Conservation (phyloP, 2,113 vertebrate species). For the Muscicapa adusta region DNA sequence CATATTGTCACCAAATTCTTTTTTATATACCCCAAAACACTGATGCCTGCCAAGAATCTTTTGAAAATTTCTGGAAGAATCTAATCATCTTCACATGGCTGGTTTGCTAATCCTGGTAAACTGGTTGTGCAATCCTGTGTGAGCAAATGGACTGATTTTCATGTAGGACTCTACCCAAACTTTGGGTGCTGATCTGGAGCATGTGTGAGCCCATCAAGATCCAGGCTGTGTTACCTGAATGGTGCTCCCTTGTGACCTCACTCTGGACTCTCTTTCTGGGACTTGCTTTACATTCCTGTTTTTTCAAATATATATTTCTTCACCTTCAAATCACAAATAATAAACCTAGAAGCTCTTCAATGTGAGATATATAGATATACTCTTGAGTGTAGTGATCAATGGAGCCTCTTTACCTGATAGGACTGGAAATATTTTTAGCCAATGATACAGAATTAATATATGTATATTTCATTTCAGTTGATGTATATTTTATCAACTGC, state of each 20-base stretch:
- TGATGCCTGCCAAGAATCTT: conserved; percentile 2
- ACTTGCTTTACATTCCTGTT: background rate
- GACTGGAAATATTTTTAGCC: background rate
- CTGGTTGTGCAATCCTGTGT: background rate
- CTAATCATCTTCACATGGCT: background rate
- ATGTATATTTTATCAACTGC: background rate
- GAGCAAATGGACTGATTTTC: background rate
- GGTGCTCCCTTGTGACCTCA: background rate
- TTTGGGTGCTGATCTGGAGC: background rate
- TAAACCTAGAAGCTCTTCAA: background rate
- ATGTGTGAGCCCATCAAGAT: background rate
- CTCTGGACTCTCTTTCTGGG: background rate
- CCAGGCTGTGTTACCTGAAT: background rate
- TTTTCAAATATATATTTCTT: background rate
- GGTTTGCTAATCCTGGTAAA: background rate
- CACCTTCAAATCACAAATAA: background rate
- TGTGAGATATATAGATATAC: background rate
- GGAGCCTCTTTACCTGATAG: background rate
- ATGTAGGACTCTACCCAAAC: background rate
- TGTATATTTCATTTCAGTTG: background rate
- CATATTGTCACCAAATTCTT: background rate
- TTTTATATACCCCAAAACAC: background rate
- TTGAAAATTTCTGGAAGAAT: background rate
- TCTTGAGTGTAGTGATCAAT: background rate
- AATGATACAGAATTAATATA: background rate